Conservation (phyloP, 2,888 invertebrate genomes). For the Tachina fera region DNA sequence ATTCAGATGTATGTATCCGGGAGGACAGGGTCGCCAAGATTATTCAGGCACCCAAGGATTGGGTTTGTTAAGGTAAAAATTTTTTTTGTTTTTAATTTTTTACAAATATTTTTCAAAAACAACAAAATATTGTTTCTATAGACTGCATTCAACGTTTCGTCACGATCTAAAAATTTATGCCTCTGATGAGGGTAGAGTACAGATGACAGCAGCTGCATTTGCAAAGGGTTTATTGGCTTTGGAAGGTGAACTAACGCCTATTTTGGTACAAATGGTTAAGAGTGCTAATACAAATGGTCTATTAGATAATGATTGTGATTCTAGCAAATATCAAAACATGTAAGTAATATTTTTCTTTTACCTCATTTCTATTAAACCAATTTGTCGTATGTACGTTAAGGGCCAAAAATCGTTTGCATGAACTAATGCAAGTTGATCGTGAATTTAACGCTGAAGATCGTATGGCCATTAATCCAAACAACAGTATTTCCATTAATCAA, state of each 20-base stretch:
- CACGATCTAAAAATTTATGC: conserved; percentile 99
- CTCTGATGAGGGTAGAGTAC: conserved; percentile 99
- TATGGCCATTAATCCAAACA: conserved; percentile 94
- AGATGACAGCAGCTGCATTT: conserved; percentile 99
- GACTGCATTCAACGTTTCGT: conserved; percentile 98
- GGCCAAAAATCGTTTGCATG: conserved; percentile 97
- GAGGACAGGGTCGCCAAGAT: conserved; percentile 96
- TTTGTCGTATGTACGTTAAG: conserved; percentile 84
- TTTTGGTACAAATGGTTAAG: conserved; percentile 99
- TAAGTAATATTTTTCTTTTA: conserved; percentile 83
- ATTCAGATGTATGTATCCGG: conserved; percentile 99
- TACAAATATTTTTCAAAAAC: neutral
- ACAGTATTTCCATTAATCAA: conserved; percentile 94
- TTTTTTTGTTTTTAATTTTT: neutral
- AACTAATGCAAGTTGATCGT: conserved; percentile 94
- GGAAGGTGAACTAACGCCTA: conserved; percentile 99
- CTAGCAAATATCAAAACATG: conserved; percentile 97
- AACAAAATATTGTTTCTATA: conserved; percentile 71
- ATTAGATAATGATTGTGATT: conserved; percentile 98
- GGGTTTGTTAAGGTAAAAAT: conserved; percentile 90
- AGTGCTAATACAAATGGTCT: conserved; percentile 99
- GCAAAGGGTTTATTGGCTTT: conserved; percentile 98
- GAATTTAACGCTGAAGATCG: conserved; percentile 94
- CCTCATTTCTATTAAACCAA: neutral
- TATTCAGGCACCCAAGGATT: conserved; percentile 97